Conservation (phyloP, 2,797 vertebrate species). For the Poeciliopsis gracilis region DNA sequence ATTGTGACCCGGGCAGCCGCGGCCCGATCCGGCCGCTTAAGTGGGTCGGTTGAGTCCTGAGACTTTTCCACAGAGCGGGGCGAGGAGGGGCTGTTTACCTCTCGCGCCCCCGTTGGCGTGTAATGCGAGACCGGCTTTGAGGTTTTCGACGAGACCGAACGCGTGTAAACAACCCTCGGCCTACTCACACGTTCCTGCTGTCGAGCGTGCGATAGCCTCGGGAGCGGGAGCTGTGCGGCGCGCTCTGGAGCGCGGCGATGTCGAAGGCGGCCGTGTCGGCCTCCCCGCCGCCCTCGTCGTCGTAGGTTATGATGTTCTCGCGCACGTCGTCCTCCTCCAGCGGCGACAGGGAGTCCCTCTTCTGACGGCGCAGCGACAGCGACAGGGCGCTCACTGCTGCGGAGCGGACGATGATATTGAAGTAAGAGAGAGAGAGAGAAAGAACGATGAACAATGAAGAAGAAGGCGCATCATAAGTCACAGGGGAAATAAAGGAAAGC, state of each 20-base stretch:
- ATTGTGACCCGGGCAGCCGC: constrained; percentile 40
- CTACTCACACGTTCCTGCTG: constrained; percentile 83
- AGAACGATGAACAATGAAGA: constrained; percentile 52
- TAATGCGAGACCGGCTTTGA: constrained; percentile 13
- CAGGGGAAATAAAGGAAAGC: constrained; percentile 64
- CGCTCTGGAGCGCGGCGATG: constrained; percentile 89
- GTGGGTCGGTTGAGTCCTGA: constrained; percentile 54
- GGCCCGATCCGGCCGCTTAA: constrained; percentile 44
- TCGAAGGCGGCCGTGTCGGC: constrained; percentile 93
- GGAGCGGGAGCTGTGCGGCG: constrained; percentile 79
- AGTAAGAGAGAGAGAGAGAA: constrained; percentile 1
- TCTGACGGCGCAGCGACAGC: constrained; percentile 87
- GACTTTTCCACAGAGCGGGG: too few species aligned
- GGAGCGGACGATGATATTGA: constrained; percentile 42
- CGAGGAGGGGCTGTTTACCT: constrained; percentile 6
- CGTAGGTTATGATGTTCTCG: constrained; percentile 94
- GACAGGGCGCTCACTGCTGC: constrained; percentile 86
- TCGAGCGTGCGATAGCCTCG: constrained; percentile 82
- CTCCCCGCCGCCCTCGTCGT: constrained; percentile 92
- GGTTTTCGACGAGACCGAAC: constrained; percentile 31
- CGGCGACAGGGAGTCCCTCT: constrained; percentile 88
- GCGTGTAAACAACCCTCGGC: constrained; percentile 1
- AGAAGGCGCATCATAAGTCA: constrained; percentile 39
- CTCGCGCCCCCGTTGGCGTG: constrained; percentile 9
- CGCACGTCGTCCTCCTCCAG: constrained; percentile 92